Base-by-base conservation (phyloP, 2,888 invertebrate species). In the Rotaria magnacalcarata region DNA sequence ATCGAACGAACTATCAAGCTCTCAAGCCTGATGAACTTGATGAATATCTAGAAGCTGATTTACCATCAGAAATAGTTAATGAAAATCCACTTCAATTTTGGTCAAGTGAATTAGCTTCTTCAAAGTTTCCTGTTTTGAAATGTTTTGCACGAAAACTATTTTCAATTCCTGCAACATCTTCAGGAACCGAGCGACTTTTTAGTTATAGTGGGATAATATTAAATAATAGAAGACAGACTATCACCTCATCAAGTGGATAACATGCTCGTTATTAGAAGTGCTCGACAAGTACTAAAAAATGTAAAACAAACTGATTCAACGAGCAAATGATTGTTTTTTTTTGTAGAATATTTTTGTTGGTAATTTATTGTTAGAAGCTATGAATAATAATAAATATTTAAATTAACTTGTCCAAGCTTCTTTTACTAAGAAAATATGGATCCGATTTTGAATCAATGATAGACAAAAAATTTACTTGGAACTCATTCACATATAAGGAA, bases 11-110 rank as follows among this genome's bases (percentile, higher is more conserved):
- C 34, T 67, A 67, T 34, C 27, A 16, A 67, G 16, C 34, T 34
- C 19, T 67, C 34, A 67, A 67, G 19, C 67, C 67, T 19, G 67
- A 67, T 67, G 67, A 67, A 67, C 67, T 67, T 34, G 67, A 67
- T 67, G 34, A 34, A 11, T 67, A 67, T 34, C 19, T 67, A 0
- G 47, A 80, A 11, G 10, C 80, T 47, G 43, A 47, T 4, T 24
- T 80, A 11, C 80, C 47, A 10, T 47, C 80, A 80, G 1, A 43
- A 2, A 80, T 80, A 21, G 47, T 80, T 14, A 80, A 80, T 24
- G 80, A 80, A 47, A 80, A 80, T 80, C 80, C 80, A n/a, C 47
- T 80, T 47, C 8, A 43, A 11, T 80, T 80, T 47, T 80, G 80
- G 80, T 80, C 80, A 2, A 47, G 43, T n/a, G 80, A 80, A 80